Evolutionary conservation across 2,797 vertebrate species (phyloP).

Genomic region (Chrysocyon brachyurus): DNA sequence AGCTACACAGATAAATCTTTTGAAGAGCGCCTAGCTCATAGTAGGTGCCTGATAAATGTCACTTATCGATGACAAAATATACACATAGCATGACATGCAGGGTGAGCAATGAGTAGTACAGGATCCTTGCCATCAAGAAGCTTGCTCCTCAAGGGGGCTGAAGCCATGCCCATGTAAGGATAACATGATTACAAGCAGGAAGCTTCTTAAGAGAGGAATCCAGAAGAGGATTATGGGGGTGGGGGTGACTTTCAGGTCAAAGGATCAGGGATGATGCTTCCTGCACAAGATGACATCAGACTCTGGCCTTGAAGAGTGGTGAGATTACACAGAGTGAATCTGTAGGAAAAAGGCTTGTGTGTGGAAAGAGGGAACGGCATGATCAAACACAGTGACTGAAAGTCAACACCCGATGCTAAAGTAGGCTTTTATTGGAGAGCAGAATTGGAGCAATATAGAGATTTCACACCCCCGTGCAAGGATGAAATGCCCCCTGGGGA

Average conservation of each 20-base stretch:
- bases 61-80: neutral
- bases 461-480: neutral
- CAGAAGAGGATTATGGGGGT: no score
- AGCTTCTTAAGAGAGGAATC: neutral
- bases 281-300: fast-evolving
- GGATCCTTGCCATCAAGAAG: no score
- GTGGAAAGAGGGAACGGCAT: neutral
- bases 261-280: fast-evolving
- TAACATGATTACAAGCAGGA: fast-evolving
- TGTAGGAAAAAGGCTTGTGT: fast-evolving
- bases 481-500: neutral
- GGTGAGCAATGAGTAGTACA: no score
- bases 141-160: neutral
- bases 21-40: neutral
- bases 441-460: neutral
- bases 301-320: neutral
- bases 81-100: no score
- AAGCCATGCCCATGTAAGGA: fast-evolving
- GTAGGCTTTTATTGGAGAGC: neutral
- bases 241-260: neutral
- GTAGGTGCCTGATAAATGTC: neutral
- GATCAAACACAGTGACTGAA: neutral
- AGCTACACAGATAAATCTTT: neutral
- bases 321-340: fast-evolving
- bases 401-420: fast-evolving